These are phyloP conservation scores for Harpegnathos saltator DNA, from an alignment of 1,140 invertebrate genomes.

Conservation along the genomic window DNA sequence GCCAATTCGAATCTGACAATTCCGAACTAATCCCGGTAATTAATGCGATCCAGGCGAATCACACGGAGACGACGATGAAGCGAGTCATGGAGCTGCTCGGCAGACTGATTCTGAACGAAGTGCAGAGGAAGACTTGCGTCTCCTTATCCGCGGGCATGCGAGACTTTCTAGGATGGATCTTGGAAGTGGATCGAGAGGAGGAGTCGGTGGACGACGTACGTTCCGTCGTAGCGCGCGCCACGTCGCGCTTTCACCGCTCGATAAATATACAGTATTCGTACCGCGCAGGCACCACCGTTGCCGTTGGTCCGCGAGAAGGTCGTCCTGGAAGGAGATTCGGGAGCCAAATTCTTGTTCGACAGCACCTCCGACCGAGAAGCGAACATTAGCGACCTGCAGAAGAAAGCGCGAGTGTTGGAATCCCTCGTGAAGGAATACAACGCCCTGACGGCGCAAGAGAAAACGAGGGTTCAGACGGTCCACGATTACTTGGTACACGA, in stretches of 20 bases:
- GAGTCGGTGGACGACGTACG: constrained; percentile 40
- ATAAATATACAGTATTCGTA: constrained; percentile 3
- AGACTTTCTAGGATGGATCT: constrained; percentile 75
- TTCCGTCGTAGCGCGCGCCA: not conserved
- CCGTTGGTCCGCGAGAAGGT: constrained; percentile 41
- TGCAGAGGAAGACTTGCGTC: constrained; percentile 73
- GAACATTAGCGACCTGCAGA: constrained; percentile 60
- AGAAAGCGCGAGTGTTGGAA: constrained; percentile 71
- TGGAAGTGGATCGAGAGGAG: constrained; percentile 17
- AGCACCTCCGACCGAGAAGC: not conserved
- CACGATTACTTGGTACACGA: constrained; percentile 76
- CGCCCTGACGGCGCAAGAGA: constrained; percentile 66
- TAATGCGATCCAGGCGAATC: constrained; percentile 65
- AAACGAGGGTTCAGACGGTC: constrained; percentile 72
- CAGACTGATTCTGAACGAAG: constrained; percentile 71
- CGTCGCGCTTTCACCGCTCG: not conserved
- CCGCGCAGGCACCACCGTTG: constrained; percentile 38
- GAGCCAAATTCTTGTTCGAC: constrained; percentile 67
- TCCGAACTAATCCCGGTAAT: not conserved
- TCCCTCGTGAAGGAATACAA: constrained; percentile 74
- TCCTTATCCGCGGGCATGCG: constrained; percentile 68
- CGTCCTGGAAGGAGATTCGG: not conserved
- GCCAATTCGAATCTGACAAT: not conserved
- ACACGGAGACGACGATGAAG: constrained; percentile 70
- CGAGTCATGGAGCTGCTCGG: constrained; percentile 72